Evolutionary conservation across 92 coral and sea anemone species (phyloP), one percentile per base, ranked within the genome.

Genomic region (Ricordea florida): DNA sequence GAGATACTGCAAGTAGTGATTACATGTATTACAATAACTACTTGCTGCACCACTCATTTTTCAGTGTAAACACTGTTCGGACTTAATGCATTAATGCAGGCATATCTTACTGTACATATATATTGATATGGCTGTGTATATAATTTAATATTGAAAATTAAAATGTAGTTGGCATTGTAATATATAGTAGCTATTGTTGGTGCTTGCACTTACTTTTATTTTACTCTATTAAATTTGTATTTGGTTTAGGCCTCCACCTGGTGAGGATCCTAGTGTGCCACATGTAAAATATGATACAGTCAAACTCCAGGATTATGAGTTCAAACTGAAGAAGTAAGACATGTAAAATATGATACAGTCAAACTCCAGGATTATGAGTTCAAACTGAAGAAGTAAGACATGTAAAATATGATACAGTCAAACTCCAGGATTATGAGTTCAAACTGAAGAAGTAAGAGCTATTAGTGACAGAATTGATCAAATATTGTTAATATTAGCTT

Each of bases 241-340:
- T 15, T 4, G 25, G 29, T 33, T 40, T 43, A 91, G 97, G 52
- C 82, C 90, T 20, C 93, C 90, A 35, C 45, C 85, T 11, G 90
- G 82, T 62, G 75, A 79, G 24, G 93, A 91, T 44, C 90, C 85
- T 10, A 83, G 85, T 35, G 71, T 82, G 23, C 63, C 77, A n/a
- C 92, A 91, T 77, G 57, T 79, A 82, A 91, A 91, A 62, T 87
- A 83, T 79, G 93, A 91, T 76, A 88, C 88, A 13, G 93, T 87
- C 32, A 87, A 76, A 49, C 53, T 91, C 16, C 90, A 87, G 57
- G 90, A 91, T 26, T 78, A 46, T 69, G 97, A 91, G 71, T 91
- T 87, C 50, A 91, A 87, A 59, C 66, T 91, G 25, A 91, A 89
- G 63, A 88, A 91, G 89, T 84, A 59, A 76, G 86, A 14, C 17